phyloP scores from a whole-genome alignment of 2,888 invertebrate species.

The Mimumesa dahlbomi region DNA sequence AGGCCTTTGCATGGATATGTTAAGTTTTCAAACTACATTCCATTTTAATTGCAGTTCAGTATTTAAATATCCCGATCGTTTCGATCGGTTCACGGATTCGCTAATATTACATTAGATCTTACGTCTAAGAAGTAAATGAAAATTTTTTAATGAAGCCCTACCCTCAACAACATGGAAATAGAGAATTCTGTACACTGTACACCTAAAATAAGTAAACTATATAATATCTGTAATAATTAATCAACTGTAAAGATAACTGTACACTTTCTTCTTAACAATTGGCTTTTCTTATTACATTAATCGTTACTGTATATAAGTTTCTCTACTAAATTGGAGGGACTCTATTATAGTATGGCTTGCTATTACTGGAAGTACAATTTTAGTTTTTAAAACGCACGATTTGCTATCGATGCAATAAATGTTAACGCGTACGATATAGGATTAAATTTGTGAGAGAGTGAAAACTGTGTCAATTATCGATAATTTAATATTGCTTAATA shows the following conservation, averaged over 20 bases:
- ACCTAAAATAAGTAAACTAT: slow-evolving; percentile 56
- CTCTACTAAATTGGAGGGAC: slow-evolving; percentile 63
- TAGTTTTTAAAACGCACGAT: slow-evolving; percentile 21
- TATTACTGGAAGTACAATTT: slow-evolving; percentile 29
- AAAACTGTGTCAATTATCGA: too few relatives aligned
- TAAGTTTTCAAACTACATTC: slow-evolving; percentile 36
- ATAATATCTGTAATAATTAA: slow-evolving; percentile 58
- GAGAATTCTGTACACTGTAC: slow-evolving; percentile 71
- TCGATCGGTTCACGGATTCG: slow-evolving; percentile 37
- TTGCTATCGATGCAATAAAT: slow-evolving; percentile 13
- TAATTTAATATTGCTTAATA: too few relatives aligned
- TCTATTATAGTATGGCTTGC: slow-evolving; percentile 63
- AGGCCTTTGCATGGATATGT: slow-evolving; percentile 55
- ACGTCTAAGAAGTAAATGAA: slow-evolving; percentile 43
- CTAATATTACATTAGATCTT: slow-evolving; percentile 34
- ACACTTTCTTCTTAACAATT: slow-evolving; percentile 43
- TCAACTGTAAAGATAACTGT: slow-evolving; percentile 51
- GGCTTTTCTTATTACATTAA: slow-evolving; percentile 42
- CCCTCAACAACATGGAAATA: slow-evolving; percentile 51
- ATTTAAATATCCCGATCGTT: slow-evolving; percentile 30
- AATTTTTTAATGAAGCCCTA: slow-evolving; percentile 43
- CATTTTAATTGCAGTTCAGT: slow-evolving; percentile 30
- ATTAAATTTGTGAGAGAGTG: background rate
- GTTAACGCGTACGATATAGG: slow-evolving; percentile 1
- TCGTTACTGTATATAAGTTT: slow-evolving; percentile 38